Percentiles rank a stretch among this genome's conserved stretches.
Evolutionary conservation across 2,888 invertebrate species (phyloP).

Genomic region (Drosophila histrio): DNA sequence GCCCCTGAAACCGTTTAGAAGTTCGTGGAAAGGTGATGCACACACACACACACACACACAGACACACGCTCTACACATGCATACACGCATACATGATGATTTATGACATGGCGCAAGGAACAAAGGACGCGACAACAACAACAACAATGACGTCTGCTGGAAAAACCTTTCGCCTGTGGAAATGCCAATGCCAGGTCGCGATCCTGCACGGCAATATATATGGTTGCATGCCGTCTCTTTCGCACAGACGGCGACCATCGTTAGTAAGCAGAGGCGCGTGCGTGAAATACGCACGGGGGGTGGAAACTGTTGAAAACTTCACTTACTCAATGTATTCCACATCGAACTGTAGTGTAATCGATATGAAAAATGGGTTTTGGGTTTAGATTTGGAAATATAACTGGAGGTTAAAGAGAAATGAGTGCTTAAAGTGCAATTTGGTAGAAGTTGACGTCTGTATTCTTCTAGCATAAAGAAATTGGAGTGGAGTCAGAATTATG

Average conservation of each 20-base stretch:
- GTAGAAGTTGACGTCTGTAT: neutral
- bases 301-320: neutral
- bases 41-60: conserved; percentile 25
- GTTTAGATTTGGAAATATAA: neutral
- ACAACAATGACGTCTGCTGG: conserved; percentile 42
- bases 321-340: neutral
- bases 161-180: conserved; percentile 59
- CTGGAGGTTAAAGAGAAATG: neutral
- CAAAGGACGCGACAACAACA: conserved; percentile 45
- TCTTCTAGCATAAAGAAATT: neutral
- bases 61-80: conserved; percentile 7
- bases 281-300: conserved; percentile 52
- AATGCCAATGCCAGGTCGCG: conserved; percentile 63
- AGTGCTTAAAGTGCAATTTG: neutral
- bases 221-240: conserved; percentile 43
- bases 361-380: neutral
- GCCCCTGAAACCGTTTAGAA: conserved; percentile 68
- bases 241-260: conserved; percentile 19
- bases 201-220: conserved; percentile 53
- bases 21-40: conserved; percentile 69
- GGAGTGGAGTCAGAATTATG: neutral
- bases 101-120: conserved; percentile 71
- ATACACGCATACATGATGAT: conserved; percentile 56
- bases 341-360: neutral
- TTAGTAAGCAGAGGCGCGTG: conserved; percentile 52